phyloP scores from a whole-genome alignment of 2,888 invertebrate species.

The Dioctria linearis region DNA sequence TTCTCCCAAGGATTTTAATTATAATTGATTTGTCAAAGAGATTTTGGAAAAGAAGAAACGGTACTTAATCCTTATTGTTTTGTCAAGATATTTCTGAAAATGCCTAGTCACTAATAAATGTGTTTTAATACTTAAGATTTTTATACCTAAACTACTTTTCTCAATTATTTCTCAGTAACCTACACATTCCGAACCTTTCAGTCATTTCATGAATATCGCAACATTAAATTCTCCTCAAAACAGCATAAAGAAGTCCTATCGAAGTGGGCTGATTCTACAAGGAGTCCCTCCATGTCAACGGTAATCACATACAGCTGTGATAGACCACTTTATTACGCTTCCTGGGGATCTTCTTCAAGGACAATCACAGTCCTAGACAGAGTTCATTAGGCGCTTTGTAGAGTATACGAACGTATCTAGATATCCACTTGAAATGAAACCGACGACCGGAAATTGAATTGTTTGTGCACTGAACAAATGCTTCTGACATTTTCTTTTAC shows the following conservation, averaged over 20 bases:
- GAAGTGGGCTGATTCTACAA: neutral
- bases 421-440: constrained; percentile 42
- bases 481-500: constrained; percentile 44
- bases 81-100: no score
- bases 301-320: neutral
- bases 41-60: no score
- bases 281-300: neutral
- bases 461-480: constrained; percentile 45
- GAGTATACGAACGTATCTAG: constrained; percentile 15
- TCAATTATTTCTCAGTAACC: neutral
- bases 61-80: no score
- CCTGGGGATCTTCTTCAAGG: neutral
- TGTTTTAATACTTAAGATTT: no score
- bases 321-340: neutral
- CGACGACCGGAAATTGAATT: constrained; percentile 50
- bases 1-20: no score
- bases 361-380: constrained; percentile 39
- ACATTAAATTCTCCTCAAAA: neutral
- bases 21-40: no score
- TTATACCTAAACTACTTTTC: no score
- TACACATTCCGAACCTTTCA: neutral
- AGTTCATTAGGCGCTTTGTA: constrained; percentile 46
- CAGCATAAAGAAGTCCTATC: neutral
- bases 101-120: no score
- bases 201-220: neutral